Conservation (phyloP, 2,113 vertebrate species). For the Notothenia coriiceps region DNA sequence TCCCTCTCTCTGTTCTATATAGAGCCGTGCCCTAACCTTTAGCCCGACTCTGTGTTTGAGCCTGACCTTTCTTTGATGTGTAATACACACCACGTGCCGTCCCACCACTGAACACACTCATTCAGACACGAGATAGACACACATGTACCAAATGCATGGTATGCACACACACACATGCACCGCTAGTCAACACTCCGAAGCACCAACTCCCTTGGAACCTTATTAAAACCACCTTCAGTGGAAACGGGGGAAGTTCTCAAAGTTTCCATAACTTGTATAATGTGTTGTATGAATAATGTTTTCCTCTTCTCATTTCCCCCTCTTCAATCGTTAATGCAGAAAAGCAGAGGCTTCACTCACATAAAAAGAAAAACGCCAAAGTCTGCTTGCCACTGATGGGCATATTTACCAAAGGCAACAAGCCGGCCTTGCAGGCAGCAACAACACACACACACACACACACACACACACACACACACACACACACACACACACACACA, state of each 20-base stretch:
- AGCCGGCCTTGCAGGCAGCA: slow-evolving; percentile 72
- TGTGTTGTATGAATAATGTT: slow-evolving; percentile 86
- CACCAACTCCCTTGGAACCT: slow-evolving; percentile 85
- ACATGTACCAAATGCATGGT: slow-evolving; percentile 35
- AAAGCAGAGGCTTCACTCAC: slow-evolving; percentile 78
- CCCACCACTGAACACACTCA: slow-evolving; percentile 71
- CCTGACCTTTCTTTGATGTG: slow-evolving; percentile 84
- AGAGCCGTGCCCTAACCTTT: slow-evolving; percentile 80
- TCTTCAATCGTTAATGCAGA: slow-evolving; percentile 79
- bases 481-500: not conserved
- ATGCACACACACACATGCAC: slow-evolving; percentile 34
- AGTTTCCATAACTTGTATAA: slow-evolving; percentile 85
- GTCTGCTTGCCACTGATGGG: slow-evolving; percentile 76
- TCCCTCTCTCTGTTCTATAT: slow-evolving; percentile 80
- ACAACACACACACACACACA: slow-evolving; percentile 3
- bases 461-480: not conserved
- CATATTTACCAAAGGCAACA: slow-evolving; percentile 83
- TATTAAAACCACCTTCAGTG: slow-evolving; percentile 86
- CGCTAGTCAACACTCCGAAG: slow-evolving; percentile 76
- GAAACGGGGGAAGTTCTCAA: slow-evolving; percentile 84
- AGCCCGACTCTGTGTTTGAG: slow-evolving; percentile 80
- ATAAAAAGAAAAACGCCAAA: slow-evolving; percentile 68
- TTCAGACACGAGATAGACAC: slow-evolving; percentile 64
- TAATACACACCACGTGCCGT: slow-evolving; percentile 81
- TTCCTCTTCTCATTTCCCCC: slow-evolving; percentile 77